Base-by-base conservation (phyloP, 2,797 vertebrate genomes). In the Falco berigora region DNA sequence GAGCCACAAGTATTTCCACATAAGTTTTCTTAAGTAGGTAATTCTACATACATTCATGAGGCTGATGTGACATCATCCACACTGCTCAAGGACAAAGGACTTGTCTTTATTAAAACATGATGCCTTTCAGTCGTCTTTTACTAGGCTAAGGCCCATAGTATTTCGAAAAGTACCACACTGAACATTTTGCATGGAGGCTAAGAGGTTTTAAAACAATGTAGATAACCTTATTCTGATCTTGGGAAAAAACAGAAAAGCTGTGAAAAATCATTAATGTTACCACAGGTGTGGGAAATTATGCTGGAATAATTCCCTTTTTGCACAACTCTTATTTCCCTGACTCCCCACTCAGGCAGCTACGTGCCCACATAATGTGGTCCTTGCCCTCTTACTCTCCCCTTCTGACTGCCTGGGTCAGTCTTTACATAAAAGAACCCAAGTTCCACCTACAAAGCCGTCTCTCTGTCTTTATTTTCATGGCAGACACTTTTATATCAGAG, bases 401-500 rank as follows among this genome's bases (percentile, higher is more conserved):
- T 92, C 94, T 96, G 92, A 89, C 93, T 96, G 94, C 94, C 90
- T 97, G 95, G 96, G 96, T 97, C 96, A 96, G 93, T 82, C 95
- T 83, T 83, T 77, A 91, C 94, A 97, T 95, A 97, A 97, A 97
- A 95, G 96, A 96, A 44, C 81, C 90, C 92, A 96, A 97, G 96
- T 97, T 97, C 96, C 96, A 96, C 96, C 96, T 96, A 97, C 96
- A 97, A 97, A 97, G 96, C 96, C 20, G 88, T 96, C 96, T 96
- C 96, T 96, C 96, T 94, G 95, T 97, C 96, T 96, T 97, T 97
- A 97, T 97, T 96, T 97, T 95, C 95, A 94, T 95, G 94, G 96
- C 96, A 97, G 96, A 96, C 96, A 97, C 96, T 97, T 97, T 97
- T 97, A 97, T 97, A 97, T 96, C 96, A 93, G 96, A 97, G 95